Base-by-base conservation (phyloP, 2,113 vertebrate genomes). In the Alligator mississippiensis region DNA sequence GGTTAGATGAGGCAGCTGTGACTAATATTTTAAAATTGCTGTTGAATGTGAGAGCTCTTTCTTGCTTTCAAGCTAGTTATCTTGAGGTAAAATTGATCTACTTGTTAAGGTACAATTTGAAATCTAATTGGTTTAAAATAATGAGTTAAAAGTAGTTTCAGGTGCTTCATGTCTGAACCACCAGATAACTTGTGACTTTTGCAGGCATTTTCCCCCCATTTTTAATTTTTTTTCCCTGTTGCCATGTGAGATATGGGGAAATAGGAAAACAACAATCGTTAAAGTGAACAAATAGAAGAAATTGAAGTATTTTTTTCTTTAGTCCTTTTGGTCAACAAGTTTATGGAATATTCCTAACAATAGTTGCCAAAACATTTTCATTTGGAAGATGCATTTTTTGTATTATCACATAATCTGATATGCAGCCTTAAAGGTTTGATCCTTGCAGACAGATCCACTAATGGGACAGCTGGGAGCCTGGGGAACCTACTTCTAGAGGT, bases 71-170 rank as follows among this genome's bases (percentile, higher is more conserved):
- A 4, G 57, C 0, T 3, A 85, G 72, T 19, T 57, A 70, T 3
- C 3, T 6, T 54, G 28, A 74, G 22, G 74, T 92, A 11, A 85
- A 60, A 4, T 57, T 87, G 47, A 70, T 2, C 0, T 75, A 21
- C 55, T 61, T 64, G 5, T 68, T 90, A 63, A 81, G 17, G 84
- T 86, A 25, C 34, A 80, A 83, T 60, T 30, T 93, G 81, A 92
- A 90, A 90, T 87, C 63, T 83, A 21, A 21, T 79, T 84, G 27
- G 7, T 75, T 94, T 89, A n/a, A 83, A 60, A 87, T 85, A 47
- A 16, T 84, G 68, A 86, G 76, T 62, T 88, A 58, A 91, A 84
- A 79, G 27, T 82, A 55, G 13, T 83, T 92, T 94, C 57, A 81
- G 19, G n/a, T 66, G 60, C 70, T 57, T 28, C 58, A 10, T 28